Evolutionary conservation across 2,797 vertebrate genomes (phyloP).

Genomic region (Pangasius krempfi): DNA sequence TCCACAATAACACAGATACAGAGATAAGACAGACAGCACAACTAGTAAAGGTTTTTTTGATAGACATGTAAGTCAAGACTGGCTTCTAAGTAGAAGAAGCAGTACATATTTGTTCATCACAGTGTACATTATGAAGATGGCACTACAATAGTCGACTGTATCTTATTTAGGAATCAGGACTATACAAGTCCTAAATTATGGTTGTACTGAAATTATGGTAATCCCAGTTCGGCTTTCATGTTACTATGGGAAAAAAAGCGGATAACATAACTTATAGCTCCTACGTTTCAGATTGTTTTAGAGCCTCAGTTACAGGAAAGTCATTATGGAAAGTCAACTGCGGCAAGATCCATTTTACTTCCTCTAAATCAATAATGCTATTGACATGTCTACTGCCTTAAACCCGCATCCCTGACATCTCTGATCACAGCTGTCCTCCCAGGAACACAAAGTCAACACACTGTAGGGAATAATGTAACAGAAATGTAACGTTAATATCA

Average conservation of each 20-base stretch:
- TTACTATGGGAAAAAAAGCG: neutral
- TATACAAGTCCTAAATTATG: neutral
- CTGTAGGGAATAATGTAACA: neutral
- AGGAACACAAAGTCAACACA: neutral
- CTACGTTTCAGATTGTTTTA: neutral
- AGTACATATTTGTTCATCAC: neutral
- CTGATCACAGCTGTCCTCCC: neutral
- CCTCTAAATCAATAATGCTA: conserved; percentile 20
- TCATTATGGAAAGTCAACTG: neutral
- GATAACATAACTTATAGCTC: neutral
- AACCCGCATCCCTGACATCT: neutral
- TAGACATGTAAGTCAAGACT: too few relatives aligned
- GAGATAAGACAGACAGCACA: too few relatives aligned
- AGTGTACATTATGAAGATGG: neutral
- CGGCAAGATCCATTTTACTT: conserved; percentile 19
- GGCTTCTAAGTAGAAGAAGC: neutral
- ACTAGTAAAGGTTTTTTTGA: too few relatives aligned
- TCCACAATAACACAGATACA: too few relatives aligned
- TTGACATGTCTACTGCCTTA: neutral
- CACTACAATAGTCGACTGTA: neutral
- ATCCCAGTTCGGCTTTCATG: neutral
- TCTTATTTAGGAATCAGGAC: neutral
- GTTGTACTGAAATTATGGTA: neutral
- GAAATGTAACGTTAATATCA: neutral
- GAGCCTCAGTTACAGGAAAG: neutral